phyloP scores from a whole-genome alignment of 53 echinoderm and acorn worm species.

The Astropecten irregularis region DNA sequence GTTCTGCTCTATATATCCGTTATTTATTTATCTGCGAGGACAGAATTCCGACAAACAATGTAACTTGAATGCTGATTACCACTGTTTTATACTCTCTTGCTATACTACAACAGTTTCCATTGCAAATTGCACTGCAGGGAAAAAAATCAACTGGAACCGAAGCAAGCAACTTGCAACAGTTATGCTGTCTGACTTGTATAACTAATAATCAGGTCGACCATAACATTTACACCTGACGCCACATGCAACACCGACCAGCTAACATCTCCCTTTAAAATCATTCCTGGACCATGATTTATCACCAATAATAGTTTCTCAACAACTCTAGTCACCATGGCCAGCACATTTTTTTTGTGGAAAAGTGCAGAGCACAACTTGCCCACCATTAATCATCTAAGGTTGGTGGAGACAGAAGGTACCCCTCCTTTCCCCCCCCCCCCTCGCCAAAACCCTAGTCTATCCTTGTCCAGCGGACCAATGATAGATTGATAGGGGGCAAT shows the following conservation, averaged over 20 bases:
- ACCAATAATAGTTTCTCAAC: constrained; percentile 59
- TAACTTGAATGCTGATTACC: too few relatives aligned
- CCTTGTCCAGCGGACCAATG: not conserved
- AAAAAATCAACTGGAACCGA: too few relatives aligned
- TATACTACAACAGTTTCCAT: too few relatives aligned
- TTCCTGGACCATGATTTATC: constrained; percentile 35
- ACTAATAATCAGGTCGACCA: too few relatives aligned
- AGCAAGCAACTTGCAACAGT: too few relatives aligned
- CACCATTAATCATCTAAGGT: constrained; percentile 33
- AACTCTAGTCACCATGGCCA: constrained; percentile 18
- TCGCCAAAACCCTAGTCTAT: constrained; percentile 8
- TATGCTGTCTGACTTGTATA: too few relatives aligned
- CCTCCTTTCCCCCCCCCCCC: not conserved
- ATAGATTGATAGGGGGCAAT: constrained; percentile 16
- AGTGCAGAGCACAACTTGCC: constrained; percentile 41
- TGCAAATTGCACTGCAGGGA: too few relatives aligned
- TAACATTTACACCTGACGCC: too few relatives aligned
- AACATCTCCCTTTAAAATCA: not conserved
- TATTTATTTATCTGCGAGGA: not conserved
- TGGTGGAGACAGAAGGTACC: not conserved
- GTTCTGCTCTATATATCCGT: not conserved
- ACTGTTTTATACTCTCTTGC: too few relatives aligned
- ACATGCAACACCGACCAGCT: not conserved
- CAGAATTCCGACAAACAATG: too few relatives aligned
- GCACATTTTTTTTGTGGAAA: constrained; percentile 40